A percentile compares a stretch with the other conserved stretches of the same genome.
These are phyloP conservation scores for Bryconaethiops microstoma DNA, from an alignment of 2,797 vertebrate species.

Conservation along the genomic window DNA sequence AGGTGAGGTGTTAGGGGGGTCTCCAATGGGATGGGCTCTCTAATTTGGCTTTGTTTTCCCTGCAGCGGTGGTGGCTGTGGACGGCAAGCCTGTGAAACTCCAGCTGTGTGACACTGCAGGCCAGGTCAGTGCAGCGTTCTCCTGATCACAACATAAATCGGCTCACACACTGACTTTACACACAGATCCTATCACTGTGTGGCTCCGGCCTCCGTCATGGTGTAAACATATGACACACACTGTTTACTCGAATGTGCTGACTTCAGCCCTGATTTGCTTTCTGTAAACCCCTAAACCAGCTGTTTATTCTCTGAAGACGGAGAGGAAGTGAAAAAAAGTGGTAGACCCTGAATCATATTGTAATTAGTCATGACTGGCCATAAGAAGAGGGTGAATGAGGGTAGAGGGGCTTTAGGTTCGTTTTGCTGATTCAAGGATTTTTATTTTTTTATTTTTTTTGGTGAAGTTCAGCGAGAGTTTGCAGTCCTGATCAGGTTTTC, in stretches of 20 bases:
- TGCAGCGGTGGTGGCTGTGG: conserved; percentile 88
- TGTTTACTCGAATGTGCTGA: conserved; percentile 45
- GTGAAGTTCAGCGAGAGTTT: conserved; percentile 49
- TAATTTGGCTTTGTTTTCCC: conserved; percentile 34
- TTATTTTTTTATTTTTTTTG: conserved; percentile 18
- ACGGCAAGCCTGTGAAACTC: conserved; percentile 92
- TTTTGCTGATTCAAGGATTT: conserved; percentile 35
- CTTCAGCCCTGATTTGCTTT: conserved; percentile 25
- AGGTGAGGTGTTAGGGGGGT: not conserved
- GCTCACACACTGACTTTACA: conserved; percentile 26
- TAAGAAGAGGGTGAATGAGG: conserved; percentile 25
- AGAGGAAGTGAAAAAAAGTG: conserved; percentile 11
- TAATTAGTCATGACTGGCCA: conserved; percentile 40
- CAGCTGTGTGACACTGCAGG: conserved; percentile 98
- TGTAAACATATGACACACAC: conserved; percentile 35
- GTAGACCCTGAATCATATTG: conserved; percentile 24
- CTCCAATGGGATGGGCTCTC: not conserved
- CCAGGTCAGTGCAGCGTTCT: conserved; percentile 81
- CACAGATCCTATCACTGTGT: conserved; percentile 23
- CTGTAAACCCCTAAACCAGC: conserved; percentile 37
- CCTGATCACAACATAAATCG: conserved; percentile 24
- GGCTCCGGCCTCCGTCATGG: conserved; percentile 14
- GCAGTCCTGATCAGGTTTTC: conserved; percentile 13
- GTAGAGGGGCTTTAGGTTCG: conserved; percentile 30
- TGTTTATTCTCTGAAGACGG: conserved; percentile 27